A percentile compares a stretch with the other conserved stretches of the same genome.
Evolutionary conservation across 1,140 invertebrate genomes (phyloP).

Genomic region (Calliopsis andreniformis): DNA sequence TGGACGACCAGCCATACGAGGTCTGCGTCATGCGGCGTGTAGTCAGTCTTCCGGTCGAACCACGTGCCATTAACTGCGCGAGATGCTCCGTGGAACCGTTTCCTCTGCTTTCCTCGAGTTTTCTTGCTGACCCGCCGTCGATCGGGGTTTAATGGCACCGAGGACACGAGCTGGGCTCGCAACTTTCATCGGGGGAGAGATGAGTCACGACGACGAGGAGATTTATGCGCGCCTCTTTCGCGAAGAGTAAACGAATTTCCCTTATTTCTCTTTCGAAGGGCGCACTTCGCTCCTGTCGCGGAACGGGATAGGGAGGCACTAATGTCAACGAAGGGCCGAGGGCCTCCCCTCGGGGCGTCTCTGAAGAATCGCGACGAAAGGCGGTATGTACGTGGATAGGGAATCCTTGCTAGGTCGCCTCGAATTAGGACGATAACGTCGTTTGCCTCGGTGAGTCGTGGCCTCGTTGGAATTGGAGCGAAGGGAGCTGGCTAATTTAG

Average conservation of each 20-base stretch:
- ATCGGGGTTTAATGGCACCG: slow-evolving; percentile 68
- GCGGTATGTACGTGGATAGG: slow-evolving; percentile 5
- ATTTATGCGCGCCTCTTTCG: slow-evolving; percentile 66
- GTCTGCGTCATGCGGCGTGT: slow-evolving; percentile 41
- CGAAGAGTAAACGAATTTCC: slow-evolving; percentile 63
- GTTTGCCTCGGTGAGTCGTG: slow-evolving; percentile 41
- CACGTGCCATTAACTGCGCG: slow-evolving; percentile 56
- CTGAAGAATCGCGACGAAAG: slow-evolving; percentile 12
- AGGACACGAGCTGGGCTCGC: slow-evolving; percentile 39
- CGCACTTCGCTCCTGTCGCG: slow-evolving; percentile 11
- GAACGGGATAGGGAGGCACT: neutral
- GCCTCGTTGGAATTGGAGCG: slow-evolving; percentile 16
- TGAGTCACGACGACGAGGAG: slow-evolving; percentile 65
- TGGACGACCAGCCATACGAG: neutral
- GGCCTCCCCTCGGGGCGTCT: neutral
- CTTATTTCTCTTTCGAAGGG: slow-evolving; percentile 38
- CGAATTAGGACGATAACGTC: slow-evolving; percentile 53
- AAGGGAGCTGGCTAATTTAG: slow-evolving; percentile 30
- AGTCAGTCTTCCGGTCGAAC: slow-evolving; percentile 21
- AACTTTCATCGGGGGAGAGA: slow-evolving; percentile 63
- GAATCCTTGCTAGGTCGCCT: slow-evolving; percentile 2
- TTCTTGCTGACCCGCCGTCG: slow-evolving; percentile 55
- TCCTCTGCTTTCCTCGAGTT: slow-evolving; percentile 15
- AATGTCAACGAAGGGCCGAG: slow-evolving; percentile 51
- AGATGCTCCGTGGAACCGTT: neutral